Evolutionary conservation across 2,888 invertebrate genomes (phyloP).

Genomic region (Myopa tessellatipennis): DNA sequence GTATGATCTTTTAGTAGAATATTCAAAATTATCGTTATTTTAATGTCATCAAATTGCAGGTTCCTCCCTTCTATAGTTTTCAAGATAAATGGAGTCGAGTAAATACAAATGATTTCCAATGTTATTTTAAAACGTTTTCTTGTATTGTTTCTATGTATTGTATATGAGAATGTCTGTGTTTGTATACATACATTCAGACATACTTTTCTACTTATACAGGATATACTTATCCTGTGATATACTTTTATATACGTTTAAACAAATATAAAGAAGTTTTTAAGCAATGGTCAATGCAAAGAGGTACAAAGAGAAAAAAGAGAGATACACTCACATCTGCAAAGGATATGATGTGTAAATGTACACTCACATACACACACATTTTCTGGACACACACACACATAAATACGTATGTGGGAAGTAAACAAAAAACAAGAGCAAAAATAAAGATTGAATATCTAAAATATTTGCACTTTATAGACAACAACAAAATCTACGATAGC

Average conservation of each 20-base stretch:
- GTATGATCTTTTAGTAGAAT: too few species aligned
- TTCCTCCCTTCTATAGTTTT: too few species aligned
- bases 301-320: too few species aligned
- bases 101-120: too few species aligned
- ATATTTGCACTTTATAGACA: constrained; percentile 22
- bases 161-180: background rate
- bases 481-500: background rate
- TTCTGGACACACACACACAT: constrained; percentile 24
- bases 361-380: constrained; percentile 10
- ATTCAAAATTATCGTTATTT: too few species aligned
- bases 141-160: too few species aligned
- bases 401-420: background rate
- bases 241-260: constrained; percentile 6
- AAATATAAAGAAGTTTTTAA: constrained; percentile 1
- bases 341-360: constrained; percentile 16
- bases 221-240: background rate
- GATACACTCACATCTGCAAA: constrained; percentile 20
- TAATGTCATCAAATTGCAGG: too few species aligned
- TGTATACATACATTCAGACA: background rate
- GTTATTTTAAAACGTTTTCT: too few species aligned
- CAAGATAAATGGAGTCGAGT: too few species aligned
- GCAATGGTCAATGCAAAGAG: too few species aligned
- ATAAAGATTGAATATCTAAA: background rate
- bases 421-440: background rate
- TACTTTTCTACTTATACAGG: background rate